Evolutionary conservation across 2,888 invertebrate species (phyloP).

Genomic region (Sepioteuthis lessoniana): DNA sequence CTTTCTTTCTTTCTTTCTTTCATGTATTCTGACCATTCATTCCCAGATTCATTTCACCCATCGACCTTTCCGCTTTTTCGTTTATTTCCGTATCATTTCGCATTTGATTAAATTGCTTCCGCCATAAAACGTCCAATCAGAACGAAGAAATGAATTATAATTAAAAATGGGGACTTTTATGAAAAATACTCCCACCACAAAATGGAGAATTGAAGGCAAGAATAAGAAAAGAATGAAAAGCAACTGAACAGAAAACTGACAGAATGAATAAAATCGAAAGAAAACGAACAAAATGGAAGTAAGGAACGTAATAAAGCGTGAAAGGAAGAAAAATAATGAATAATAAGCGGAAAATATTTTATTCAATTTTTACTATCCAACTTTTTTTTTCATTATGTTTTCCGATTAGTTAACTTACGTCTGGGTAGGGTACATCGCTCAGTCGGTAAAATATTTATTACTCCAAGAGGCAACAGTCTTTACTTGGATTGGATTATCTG

Average conservation of each 20-base stretch:
- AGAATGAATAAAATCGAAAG: not conserved
- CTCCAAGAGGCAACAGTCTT: too few relatives aligned
- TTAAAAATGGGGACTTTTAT: slow-evolving; percentile 33
- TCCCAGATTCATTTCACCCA: not conserved
- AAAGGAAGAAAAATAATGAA: not conserved
- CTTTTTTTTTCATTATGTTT: not conserved
- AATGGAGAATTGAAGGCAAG: not conserved
- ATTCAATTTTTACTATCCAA: not conserved
- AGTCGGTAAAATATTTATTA: too few relatives aligned
- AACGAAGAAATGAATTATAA: slow-evolving; percentile 20
- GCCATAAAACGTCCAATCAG: slow-evolving; percentile 33
- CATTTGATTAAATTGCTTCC: slow-evolving; percentile 10
- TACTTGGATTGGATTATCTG: too few relatives aligned
- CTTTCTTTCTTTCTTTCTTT: not conserved
- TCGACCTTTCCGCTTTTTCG: not conserved
- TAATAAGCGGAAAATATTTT: not conserved
- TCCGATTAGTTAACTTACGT: too few relatives aligned
- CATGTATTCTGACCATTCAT: not conserved
- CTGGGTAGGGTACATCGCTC: too few relatives aligned
- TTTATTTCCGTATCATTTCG: slow-evolving; percentile 18
- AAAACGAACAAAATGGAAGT: not conserved
- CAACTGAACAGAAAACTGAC: not conserved
- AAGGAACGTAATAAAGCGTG: not conserved
- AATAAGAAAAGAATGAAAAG: not conserved
- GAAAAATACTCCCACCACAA: not conserved